Base-by-base conservation (phyloP, 2,888 invertebrate genomes). In the Clepsis dumicolana region DNA sequence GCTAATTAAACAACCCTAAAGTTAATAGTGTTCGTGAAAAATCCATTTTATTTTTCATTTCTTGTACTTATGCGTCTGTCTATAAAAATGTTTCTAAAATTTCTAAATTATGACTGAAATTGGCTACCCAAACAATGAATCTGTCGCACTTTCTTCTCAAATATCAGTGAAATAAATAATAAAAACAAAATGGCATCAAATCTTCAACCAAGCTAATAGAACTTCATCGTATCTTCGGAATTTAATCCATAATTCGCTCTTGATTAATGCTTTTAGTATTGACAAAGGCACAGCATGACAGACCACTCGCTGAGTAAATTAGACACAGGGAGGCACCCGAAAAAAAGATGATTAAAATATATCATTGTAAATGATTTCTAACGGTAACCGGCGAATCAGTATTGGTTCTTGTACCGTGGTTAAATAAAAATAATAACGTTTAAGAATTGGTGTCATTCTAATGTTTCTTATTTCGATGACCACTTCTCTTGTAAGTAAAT, bases 181-280 rank as follows among this genome's bases (percentile, higher is more conserved):
- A 44, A 60, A 48, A 65, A 27, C 21, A 48, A 25, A 52, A 53
- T 79, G 80, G 84, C 77, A 83, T 81, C 84, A 79, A 88, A 86
- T 85, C 76, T 82, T 85, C 85, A 82, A 83, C 57, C 2, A 12
- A 67, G 38, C 44, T 67, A 64, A 59, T 70, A 59, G 64, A 67
- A 62, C 56, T 16, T 41, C 41, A 48, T 27, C 56, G 48, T 61
- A 50, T 48, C 41, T 52, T 60, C 21, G 29, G 38, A 53, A 72
- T 75, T 74, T 73, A 77, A 79, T 77, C 71, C 77, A 77, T 87
- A 86, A 90, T 87, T 85, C 83, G 87, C 82, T 75, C 81, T 80
- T 92, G 92, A 93, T 93, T 91, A 88, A 93, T 93, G 91, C 83
- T 73, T 65, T 67, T 63, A 73, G 75, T 71, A 84, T 82, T 86